Evolutionary conservation across 2,888 invertebrate genomes (phyloP).

Genomic region (Imbricaverruca yamaguchii): DNA sequence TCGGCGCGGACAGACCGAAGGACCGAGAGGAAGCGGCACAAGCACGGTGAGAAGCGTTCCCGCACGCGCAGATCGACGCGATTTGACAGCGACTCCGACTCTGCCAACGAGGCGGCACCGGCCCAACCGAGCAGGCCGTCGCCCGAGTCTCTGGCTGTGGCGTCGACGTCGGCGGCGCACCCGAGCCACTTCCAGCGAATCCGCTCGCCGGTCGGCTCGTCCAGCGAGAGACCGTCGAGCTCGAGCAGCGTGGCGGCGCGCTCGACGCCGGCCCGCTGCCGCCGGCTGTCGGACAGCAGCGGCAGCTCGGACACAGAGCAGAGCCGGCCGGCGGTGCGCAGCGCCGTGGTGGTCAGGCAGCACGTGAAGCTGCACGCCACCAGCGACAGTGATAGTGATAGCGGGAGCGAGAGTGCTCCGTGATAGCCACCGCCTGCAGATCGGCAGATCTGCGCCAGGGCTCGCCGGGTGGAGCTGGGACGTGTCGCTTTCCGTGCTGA

Average conservation of each 20-base stretch:
- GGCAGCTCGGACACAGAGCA: background rate
- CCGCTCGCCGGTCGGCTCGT: background rate
- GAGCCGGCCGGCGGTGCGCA: background rate
- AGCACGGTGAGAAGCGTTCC: background rate
- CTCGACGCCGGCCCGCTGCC: background rate
- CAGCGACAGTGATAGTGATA: too few species aligned
- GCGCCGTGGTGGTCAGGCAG: background rate
- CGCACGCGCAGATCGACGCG: background rate
- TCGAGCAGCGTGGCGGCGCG: background rate
- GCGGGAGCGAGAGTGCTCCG: too few species aligned
- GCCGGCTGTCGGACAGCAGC: background rate
- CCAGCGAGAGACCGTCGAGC: background rate
- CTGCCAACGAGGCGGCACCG: background rate
- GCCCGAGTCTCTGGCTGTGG: background rate
- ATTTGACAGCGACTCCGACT: background rate
- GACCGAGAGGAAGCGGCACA: background rate
- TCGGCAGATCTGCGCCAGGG: too few species aligned
- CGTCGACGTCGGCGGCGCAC: background rate
- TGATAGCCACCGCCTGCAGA: too few species aligned
- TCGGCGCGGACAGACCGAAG: background rate
- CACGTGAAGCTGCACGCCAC: too few species aligned
- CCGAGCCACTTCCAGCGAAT: background rate
- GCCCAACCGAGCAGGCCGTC: background rate
- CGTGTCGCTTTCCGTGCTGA: too few species aligned
- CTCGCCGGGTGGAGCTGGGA: too few species aligned